Conservation (phyloP, 2,888 invertebrate genomes). For the Strigamia maritima region DNA sequence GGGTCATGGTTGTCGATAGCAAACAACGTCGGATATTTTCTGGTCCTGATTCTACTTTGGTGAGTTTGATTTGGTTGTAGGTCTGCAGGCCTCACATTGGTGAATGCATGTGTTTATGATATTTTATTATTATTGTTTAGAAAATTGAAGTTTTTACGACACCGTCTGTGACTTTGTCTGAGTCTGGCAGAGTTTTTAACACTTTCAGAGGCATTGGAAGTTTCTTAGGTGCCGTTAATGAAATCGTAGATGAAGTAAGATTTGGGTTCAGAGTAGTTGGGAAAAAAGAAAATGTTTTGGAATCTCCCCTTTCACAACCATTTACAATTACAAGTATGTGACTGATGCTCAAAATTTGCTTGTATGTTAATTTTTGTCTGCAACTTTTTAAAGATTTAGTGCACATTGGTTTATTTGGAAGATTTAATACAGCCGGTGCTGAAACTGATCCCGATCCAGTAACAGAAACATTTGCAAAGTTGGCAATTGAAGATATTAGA, state of each 20-base stretch:
- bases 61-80: neutral
- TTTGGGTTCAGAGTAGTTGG: neutral
- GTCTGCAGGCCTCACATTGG: neutral
- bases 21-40: neutral
- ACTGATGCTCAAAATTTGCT: too few species aligned
- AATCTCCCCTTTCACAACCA: neutral
- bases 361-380: too few species aligned
- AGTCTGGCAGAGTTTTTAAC: neutral
- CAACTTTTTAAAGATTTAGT: neutral
- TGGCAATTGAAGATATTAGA: neutral
- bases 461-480: neutral
- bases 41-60: slow-evolving; percentile 15
- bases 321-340: neutral
- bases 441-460: neutral
- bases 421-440: neutral
- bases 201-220: slow-evolving; percentile 7
- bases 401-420: neutral
- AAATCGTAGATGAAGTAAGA: neutral
- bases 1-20: neutral
- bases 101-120: neutral
- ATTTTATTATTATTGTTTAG: neutral
- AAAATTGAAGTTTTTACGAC: neutral
- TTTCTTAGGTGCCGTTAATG: neutral
- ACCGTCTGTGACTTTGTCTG: neutral
- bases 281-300: neutral